Evolutionary conservation across 2,797 vertebrate genomes (phyloP), one percentile per base, ranked within the genome.

Genomic region (Tapera naevia): DNA sequence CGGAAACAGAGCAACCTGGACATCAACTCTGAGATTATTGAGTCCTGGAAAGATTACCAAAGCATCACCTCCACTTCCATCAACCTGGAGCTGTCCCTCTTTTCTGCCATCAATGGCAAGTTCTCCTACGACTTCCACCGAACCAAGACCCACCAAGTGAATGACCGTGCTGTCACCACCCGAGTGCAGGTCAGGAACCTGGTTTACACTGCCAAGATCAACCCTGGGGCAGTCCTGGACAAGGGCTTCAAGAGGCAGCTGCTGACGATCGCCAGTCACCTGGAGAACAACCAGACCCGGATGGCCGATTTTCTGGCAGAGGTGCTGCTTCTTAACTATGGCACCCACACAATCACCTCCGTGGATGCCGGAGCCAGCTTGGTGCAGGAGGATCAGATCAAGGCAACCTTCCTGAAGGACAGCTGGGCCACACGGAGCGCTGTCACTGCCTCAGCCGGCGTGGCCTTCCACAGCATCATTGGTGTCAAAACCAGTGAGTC

Each of bases 221-320:
- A 97, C 85, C 98, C 98, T 2, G 97, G 97, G 80, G 98, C 98
- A 11, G 95, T 66, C 27, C 93, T 99, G 79, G 98, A 98, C 74
- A 7, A 66, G 30, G 96, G 96, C 45, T 99, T 99, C 92, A 97
- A 76, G 88, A 97, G 98, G 70, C 98, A 98, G 92, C 98, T 97
- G 62, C 79, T 97, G 85, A 97, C 97, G 8, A 99, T 99, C 0
- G 98, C 98, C 9, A 97, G 98, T 30, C 97, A 98, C 33, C 96
- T 99, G 58, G 98, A 99, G 88, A 99, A 98, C 97, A 99, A 99
- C 93, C 98, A 99, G 97, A 99, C 98, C 0, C 97, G 91, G 41
- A 98, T 97, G 56, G 98, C 98, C 10, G 94, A 97, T 10, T 99
- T 98, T 72, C 97, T 99, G 69, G 98, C 99, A 0, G 99, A 99